Percentiles rank a stretch among this genome's conserved stretches.
These are phyloP conservation scores for Caranx ignobilis DNA, from an alignment of 2,113 vertebrate genomes.

Conservation along the genomic window DNA sequence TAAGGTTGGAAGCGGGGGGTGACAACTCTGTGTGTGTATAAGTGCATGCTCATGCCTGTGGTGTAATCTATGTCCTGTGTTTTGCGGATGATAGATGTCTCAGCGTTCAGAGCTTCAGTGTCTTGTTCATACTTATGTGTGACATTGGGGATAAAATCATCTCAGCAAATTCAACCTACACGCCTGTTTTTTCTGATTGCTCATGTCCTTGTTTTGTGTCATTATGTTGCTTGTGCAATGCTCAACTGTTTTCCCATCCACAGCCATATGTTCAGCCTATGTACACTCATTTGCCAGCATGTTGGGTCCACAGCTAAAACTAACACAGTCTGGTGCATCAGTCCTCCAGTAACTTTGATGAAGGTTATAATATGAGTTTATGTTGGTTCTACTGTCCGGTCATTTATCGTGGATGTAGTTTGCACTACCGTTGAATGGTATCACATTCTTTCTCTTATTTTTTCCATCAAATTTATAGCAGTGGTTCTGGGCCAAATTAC, in stretches of 20 bases:
- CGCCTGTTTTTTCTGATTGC: slow-evolving; percentile 1
- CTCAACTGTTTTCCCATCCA: not conserved
- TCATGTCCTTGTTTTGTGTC: slow-evolving; percentile 15
- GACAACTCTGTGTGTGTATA: not conserved
- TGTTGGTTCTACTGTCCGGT: not conserved
- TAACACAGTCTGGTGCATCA: not conserved
- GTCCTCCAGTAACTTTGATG: not conserved
- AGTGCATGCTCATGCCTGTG: not conserved
- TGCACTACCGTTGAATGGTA: not conserved
- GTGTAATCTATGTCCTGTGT: not conserved
- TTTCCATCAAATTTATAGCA: not conserved
- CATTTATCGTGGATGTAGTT: not conserved
- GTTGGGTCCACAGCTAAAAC: not conserved
- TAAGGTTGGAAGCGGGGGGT: not conserved
- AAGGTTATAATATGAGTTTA: not conserved
- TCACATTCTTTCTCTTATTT: not conserved
- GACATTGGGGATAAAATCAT: slow-evolving; percentile 6
- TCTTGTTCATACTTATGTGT: slow-evolving; percentile 1
- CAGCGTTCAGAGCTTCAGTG: slow-evolving; percentile 6
- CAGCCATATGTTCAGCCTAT: not conserved
- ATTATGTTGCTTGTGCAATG: not conserved
- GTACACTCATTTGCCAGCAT: not conserved
- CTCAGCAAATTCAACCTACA: not conserved
- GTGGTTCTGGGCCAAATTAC: not conserved
- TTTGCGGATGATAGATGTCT: not conserved